Percentiles rank a stretch among this genome's conserved stretches.
Evolutionary conservation across 2,888 invertebrate species (phyloP).

Genomic region (Acleris cristana): DNA sequence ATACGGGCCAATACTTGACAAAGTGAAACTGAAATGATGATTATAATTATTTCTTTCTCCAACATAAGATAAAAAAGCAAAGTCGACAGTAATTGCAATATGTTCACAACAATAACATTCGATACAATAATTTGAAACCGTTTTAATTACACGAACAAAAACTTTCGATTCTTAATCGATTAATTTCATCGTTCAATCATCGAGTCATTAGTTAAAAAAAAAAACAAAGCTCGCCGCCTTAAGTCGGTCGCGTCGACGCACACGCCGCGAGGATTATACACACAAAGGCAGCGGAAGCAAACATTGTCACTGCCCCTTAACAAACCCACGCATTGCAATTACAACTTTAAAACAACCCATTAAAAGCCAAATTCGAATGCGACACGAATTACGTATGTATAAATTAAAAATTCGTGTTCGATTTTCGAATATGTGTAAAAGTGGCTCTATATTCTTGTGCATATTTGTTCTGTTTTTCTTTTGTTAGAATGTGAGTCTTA

Average conservation of each 20-base stretch:
- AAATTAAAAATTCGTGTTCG: slow-evolving; percentile 26
- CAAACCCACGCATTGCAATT: slow-evolving; percentile 55
- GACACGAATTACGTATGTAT: slow-evolving; percentile 11
- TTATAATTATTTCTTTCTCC: too few relatives aligned
- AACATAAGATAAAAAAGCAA: too few relatives aligned
- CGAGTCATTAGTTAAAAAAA: slow-evolving; percentile 53
- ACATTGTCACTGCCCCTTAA: slow-evolving; percentile 65
- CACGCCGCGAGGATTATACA: slow-evolving; percentile 67
- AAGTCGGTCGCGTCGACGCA: slow-evolving; percentile 67
- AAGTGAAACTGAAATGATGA: too few relatives aligned
- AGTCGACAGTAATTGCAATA: not conserved
- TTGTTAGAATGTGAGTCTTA: slow-evolving; percentile 17
- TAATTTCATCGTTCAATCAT: slow-evolving; percentile 57
- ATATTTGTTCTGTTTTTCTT: slow-evolving; percentile 23
- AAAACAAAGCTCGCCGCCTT: slow-evolving; percentile 59
- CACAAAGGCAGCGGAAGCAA: slow-evolving; percentile 61
- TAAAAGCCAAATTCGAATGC: slow-evolving; percentile 7
- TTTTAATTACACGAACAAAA: slow-evolving; percentile 31
- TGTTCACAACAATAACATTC: slow-evolving; percentile 23
- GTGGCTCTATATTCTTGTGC: slow-evolving; percentile 25
- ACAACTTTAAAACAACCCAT: slow-evolving; percentile 18
- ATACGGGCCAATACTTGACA: too few relatives aligned
- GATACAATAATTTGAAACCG: slow-evolving; percentile 29
- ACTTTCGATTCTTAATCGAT: slow-evolving; percentile 36
- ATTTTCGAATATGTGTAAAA: slow-evolving; percentile 32